Conservation (phyloP, 2,797 vertebrate genomes). For the Neosalanx taihuensis region DNA sequence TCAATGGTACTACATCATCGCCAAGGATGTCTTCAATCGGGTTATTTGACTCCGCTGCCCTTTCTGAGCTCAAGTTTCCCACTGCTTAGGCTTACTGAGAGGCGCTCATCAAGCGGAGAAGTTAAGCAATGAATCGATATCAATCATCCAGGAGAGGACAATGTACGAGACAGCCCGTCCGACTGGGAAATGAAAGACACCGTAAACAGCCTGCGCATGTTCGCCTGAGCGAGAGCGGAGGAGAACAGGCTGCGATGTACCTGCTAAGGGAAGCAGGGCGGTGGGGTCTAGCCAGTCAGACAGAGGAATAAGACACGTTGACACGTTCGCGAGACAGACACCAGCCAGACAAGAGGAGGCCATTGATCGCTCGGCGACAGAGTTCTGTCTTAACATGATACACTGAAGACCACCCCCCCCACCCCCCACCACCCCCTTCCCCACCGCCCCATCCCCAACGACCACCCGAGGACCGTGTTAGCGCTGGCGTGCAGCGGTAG, state of each 20-base stretch:
- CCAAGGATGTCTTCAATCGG: conserved; percentile 58
- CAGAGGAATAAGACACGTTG: conserved; percentile 45
- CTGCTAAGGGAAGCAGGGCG: not conserved
- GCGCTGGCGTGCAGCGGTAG: conserved; percentile 43
- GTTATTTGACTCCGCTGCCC: conserved; percentile 33
- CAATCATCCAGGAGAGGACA: no score
- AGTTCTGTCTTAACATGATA: conserved; percentile 42
- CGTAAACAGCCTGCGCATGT: no score
- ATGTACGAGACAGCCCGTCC: not conserved
- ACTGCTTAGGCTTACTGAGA: not conserved
- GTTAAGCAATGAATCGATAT: no score
- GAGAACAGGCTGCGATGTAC: not conserved
- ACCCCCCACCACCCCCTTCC: conserved; percentile 23
- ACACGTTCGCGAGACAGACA: conserved; percentile 47
- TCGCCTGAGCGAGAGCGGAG: not conserved
- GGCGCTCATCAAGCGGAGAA: no score
- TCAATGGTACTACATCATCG: conserved; percentile 33
- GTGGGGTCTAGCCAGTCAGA: not conserved
- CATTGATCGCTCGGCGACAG: conserved; percentile 56
- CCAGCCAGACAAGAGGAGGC: conserved; percentile 46
- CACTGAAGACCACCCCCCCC: conserved; percentile 44
- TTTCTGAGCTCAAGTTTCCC: not conserved
- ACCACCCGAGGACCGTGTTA: conserved; percentile 40
- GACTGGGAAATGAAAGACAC: conserved; percentile 33
- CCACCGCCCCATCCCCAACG: not conserved